Conservation (phyloP, 1,140 invertebrate species). For the Spodoptera frugiperda region DNA sequence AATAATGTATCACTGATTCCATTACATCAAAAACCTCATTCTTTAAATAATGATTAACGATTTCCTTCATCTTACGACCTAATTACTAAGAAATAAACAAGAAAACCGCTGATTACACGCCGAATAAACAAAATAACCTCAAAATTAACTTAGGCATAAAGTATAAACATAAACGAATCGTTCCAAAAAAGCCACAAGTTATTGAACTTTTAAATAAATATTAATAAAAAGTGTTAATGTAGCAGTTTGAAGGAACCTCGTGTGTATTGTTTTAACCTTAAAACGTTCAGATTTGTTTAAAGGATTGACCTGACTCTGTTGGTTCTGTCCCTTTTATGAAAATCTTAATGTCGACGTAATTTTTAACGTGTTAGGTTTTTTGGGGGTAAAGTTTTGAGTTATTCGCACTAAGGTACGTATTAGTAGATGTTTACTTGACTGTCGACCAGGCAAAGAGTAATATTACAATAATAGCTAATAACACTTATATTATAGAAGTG, state of each 20-base stretch:
- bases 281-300: background rate
- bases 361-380: background rate
- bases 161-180: background rate
- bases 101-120: too few species aligned
- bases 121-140: background rate
- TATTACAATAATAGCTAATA: too few species aligned
- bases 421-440: too few species aligned
- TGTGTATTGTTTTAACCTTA: conserved; percentile 54
- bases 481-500: too few species aligned
- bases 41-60: too few species aligned
- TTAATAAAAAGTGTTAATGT: conserved; percentile 63
- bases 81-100: background rate
- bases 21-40: too few species aligned
- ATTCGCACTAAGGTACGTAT: too few species aligned
- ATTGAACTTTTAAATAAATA: conserved; percentile 49
- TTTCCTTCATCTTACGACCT: too few species aligned
- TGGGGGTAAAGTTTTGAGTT: too few species aligned
- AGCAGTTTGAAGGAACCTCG: conserved; percentile 50
- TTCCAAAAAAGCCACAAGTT: conserved; percentile 32
- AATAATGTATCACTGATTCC: too few species aligned
- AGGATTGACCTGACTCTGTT: conserved; percentile 8
- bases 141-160: conserved; percentile 2
- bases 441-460: too few species aligned
- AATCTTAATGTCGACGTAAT: background rate
- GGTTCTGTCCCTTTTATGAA: background rate